These are phyloP conservation scores for Pterostichus niger DNA, from an alignment of 2,888 invertebrate genomes.

Conservation along the genomic window DNA sequence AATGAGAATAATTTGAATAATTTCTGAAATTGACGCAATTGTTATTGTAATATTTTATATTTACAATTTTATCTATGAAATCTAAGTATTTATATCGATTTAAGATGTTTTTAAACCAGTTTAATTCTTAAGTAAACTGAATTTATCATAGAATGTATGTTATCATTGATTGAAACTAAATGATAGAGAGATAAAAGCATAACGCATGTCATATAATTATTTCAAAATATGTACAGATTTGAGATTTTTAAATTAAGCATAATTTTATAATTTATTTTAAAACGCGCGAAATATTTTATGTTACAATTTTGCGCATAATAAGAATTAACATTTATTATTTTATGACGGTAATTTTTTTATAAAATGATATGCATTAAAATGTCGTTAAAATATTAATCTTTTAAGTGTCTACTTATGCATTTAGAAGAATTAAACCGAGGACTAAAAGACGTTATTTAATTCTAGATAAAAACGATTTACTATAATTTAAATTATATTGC, in stretches of 20 bases:
- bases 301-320: neutral
- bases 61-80: conserved; percentile 16
- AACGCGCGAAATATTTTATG: neutral
- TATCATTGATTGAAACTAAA: conserved; percentile 3
- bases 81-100: neutral
- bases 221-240: neutral
- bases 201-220: neutral
- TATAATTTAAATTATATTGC: too few species aligned
- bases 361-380: neutral
- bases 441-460: neutral
- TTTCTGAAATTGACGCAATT: neutral
- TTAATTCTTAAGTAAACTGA: conserved; percentile 7
- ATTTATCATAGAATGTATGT: conserved; percentile 17
- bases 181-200: neutral
- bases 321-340: conserved; percentile 1
- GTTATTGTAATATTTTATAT: neutral
- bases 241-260: too few species aligned
- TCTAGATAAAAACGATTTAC: conserved; percentile 9
- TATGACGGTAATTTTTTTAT: neutral
- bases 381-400: neutral
- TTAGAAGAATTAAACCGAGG: neutral
- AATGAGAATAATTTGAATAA: conserved; percentile 1
- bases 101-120: neutral
- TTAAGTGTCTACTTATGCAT: neutral
- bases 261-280: conserved; percentile 5